Evolutionary conservation across 2,797 vertebrate species (phyloP).

Genomic region (Crocodylus rhombifer): DNA sequence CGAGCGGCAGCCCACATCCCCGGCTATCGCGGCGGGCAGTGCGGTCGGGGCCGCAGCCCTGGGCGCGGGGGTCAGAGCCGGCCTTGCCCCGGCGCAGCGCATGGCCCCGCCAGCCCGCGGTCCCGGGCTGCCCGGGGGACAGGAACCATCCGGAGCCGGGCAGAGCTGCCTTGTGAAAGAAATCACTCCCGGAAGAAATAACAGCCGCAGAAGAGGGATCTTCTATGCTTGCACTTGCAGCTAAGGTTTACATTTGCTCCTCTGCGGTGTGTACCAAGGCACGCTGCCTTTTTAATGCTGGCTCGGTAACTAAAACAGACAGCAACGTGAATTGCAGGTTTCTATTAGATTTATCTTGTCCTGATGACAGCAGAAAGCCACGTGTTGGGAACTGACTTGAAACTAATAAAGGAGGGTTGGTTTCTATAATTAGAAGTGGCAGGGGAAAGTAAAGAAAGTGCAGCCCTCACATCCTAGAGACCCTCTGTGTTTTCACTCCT

Average conservation of each 20-base stretch:
- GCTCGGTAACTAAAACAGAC: slow-evolving; percentile 46
- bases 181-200: background rate
- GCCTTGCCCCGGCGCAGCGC: slow-evolving; percentile 29
- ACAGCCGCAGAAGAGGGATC: background rate
- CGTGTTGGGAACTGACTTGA: background rate
- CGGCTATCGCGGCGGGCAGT: background rate
- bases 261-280: background rate
- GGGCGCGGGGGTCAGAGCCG: background rate
- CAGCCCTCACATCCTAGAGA: slow-evolving; percentile 3
- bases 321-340: background rate
- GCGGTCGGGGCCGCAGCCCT: background rate
- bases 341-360: slow-evolving; percentile 27
- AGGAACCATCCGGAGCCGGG: slow-evolving; percentile 24
- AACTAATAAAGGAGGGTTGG: background rate
- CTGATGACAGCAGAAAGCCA: slow-evolving; percentile 45
- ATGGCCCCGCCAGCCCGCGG: background rate
- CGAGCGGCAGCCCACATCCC: background rate
- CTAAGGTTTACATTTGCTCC: slow-evolving; percentile 3
- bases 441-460: background rate
- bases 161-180: background rate
- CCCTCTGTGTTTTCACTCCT: background rate
- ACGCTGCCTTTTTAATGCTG: slow-evolving; percentile 53
- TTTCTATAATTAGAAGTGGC: slow-evolving; percentile 1
- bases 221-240: background rate
- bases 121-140: slow-evolving; percentile 17